Conservation (phyloP, 2,888 invertebrate genomes). For the Xestia c-nigrum region DNA sequence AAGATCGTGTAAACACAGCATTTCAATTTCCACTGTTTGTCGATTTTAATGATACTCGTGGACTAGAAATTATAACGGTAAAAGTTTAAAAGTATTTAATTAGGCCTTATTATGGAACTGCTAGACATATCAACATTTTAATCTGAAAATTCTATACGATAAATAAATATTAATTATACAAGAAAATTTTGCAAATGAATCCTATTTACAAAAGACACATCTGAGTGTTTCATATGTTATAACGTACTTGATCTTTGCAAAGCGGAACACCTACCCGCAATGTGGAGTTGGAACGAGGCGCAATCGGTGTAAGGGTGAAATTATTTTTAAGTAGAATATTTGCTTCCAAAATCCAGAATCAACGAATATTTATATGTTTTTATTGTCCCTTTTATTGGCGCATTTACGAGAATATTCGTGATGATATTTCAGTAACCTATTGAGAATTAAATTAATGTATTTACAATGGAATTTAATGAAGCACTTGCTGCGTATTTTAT, state of each 20-base stretch:
- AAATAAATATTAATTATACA: not conserved
- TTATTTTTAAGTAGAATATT: constrained; percentile 80
- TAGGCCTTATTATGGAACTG: not conserved
- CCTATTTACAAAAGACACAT: constrained; percentile 22
- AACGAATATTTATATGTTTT: constrained; percentile 89
- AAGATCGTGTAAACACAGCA: constrained; percentile 3
- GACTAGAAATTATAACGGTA: not conserved
- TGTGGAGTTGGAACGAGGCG: constrained; percentile 59
- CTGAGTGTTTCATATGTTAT: constrained; percentile 67
- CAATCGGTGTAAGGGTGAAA: constrained; percentile 71
- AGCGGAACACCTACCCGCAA: constrained; percentile 64
- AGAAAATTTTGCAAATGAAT: not conserved
- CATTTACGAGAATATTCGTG: constrained; percentile 72
- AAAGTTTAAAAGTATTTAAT: not conserved
- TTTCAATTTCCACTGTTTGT: not conserved
- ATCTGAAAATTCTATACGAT: not conserved
- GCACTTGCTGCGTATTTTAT: constrained; percentile 68
- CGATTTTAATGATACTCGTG: not conserved
- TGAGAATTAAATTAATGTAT: constrained; percentile 57
- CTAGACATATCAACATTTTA: not conserved
- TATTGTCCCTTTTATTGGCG: constrained; percentile 79
- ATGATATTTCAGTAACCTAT: constrained; percentile 57
- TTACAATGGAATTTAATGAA: constrained; percentile 63
- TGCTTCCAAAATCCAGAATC: constrained; percentile 86
- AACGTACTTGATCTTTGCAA: constrained; percentile 60